Conservation (phyloP, 2,888 invertebrate species). For the Machimus atricapillus region DNA sequence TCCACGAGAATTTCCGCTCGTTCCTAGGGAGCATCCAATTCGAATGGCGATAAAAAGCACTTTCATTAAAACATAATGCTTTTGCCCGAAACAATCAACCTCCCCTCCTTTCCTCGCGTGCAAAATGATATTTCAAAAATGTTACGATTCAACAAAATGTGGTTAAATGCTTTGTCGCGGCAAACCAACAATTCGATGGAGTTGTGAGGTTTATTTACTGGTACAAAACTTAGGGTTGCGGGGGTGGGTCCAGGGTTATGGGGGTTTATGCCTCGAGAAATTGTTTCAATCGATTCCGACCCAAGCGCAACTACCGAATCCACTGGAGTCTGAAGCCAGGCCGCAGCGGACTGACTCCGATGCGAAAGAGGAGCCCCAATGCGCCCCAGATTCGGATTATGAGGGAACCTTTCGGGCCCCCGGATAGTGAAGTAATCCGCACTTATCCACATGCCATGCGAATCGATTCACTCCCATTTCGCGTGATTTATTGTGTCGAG, state of each 20-base stretch:
- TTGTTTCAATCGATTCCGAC: neutral
- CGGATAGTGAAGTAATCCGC: conserved; percentile 11
- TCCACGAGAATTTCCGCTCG: neutral
- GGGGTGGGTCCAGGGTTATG: neutral
- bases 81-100: neutral
- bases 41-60: neutral
- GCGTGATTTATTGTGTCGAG: conserved; percentile 34
- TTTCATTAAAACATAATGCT: neutral
- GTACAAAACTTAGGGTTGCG: neutral
- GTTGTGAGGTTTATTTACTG: neutral
- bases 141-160: neutral
- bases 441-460: conserved; percentile 3
- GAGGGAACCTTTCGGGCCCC: neutral
- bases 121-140: neutral
- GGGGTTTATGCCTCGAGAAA: neutral
- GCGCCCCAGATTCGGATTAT: conserved; percentile 18
- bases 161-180: neutral
- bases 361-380: neutral
- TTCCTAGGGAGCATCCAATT: neutral
- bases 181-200: neutral
- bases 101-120: neutral
- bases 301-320: neutral
- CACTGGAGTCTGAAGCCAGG: neutral
- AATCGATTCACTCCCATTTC: conserved; percentile 1
- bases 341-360: neutral